A percentile compares a stretch with the other conserved stretches of the same genome.
These are phyloP conservation scores for Scartelaos histophorus DNA, from an alignment of 2,113 vertebrate genomes.

Conservation along the genomic window DNA sequence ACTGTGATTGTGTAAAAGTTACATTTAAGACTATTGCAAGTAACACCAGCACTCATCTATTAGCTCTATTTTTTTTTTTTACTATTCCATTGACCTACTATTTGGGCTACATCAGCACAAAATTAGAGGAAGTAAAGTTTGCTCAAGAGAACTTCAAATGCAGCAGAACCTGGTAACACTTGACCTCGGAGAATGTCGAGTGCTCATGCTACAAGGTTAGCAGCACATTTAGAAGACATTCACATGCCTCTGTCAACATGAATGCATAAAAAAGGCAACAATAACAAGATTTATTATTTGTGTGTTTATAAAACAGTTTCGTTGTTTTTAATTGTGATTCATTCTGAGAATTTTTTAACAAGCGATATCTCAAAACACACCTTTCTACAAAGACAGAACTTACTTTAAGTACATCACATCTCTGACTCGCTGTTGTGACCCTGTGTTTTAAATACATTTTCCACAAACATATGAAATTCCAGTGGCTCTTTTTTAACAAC, in stretches of 20 bases:
- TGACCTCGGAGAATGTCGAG: slow-evolving; percentile 66
- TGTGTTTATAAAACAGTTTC: neutral
- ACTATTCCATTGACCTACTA: neutral
- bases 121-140: neutral
- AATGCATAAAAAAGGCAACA: slow-evolving; percentile 24
- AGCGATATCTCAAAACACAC: neutral
- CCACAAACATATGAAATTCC: slow-evolving; percentile 55
- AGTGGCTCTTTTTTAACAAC: slow-evolving; percentile 23
- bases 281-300: slow-evolving; percentile 10
- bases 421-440: slow-evolving; percentile 22
- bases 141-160: slow-evolving; percentile 3
- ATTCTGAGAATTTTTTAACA: neutral
- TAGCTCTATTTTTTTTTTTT: neutral
- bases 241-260: slow-evolving; percentile 39
- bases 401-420: slow-evolving; percentile 19
- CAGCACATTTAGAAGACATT: slow-evolving; percentile 6
- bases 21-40: too few relatives aligned
- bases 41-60: neutral
- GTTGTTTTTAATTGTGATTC: neutral
- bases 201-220: slow-evolving; percentile 24
- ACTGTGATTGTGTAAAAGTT: too few relatives aligned
- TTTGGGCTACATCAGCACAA: neutral
- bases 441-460: slow-evolving; percentile 44
- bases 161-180: slow-evolving; percentile 35
- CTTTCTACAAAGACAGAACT: neutral